Evolutionary conservation across 2,888 invertebrate species (phyloP), one percentile per base, ranked within the genome.

Genomic region (Halictus ligatus): DNA sequence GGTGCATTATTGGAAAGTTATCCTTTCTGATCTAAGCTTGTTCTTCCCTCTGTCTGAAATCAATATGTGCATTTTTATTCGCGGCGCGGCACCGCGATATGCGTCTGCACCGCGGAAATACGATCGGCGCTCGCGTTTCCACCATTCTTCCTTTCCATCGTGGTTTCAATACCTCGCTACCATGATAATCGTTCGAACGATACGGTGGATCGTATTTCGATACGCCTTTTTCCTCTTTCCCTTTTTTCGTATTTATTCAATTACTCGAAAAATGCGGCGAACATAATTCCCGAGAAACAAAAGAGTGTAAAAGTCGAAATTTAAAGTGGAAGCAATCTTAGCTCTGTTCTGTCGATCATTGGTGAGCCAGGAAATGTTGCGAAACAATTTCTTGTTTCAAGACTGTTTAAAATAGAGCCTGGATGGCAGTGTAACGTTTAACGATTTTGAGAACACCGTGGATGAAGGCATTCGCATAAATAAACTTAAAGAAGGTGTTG

Each of bases 61-160:
- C 84, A 75, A 83, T 83, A 78, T 78, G 71, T 21, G 43, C 75
- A 84, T 84, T 84, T 85, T 84, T 76, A 67, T 76, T 83, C 67
- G 50, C 40, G n/a, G 13, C 18, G 10, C 21, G 10, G 35, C 72
- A 3, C 15, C 46, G 29, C 18, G 43, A 43, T 43, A 29, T 10
- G 40, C 43, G 13, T 46, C 72, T n/a, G 29, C 75, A 29, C 64
- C n/a, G 35, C 29, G 43, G 25, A 25, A 35, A n/a, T 15, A 25
- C 54, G 25, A 25, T 21, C 21, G 35, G 35, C 18, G 21, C 50
- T 25, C 50, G 48, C 25, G 25, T 58, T 82, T 29, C 21, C 54
- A 40, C 29, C 35, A 13, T 67, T 71, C 15, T 18, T 6, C 69
- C 40, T 40, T 21, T 69, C 15, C 69, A 40, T 12, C 21, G 10